A percentile compares a stretch with the other conserved stretches of the same genome.
Conservation (phyloP, 2,888 invertebrate genomes). For the Tetramorium bicarinatum region DNA sequence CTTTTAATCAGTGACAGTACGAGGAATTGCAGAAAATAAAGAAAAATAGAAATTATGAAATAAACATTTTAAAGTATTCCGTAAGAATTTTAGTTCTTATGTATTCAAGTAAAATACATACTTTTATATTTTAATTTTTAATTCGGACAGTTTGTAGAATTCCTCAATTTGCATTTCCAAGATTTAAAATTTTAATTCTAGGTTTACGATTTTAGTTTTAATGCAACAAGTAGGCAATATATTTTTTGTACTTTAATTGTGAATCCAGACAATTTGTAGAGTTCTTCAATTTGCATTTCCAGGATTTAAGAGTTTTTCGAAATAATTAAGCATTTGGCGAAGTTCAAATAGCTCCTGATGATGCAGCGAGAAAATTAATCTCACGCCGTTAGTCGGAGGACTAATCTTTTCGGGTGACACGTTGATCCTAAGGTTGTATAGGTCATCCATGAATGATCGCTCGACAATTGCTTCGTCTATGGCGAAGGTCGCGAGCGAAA, state of each 20-base stretch:
- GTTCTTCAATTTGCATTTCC: background rate
- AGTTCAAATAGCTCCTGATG: slow-evolving; percentile 21
- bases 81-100: background rate
- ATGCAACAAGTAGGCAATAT: background rate
- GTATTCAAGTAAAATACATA: no score
- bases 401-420: slow-evolving; percentile 53
- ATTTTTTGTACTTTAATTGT: background rate
- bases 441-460: slow-evolving; percentile 42
- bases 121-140: no score
- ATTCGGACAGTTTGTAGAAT: no score
- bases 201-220: no score
- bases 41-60: background rate
- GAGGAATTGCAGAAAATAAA: background rate
- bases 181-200: background rate
- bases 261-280: background rate
- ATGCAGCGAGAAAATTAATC: slow-evolving; percentile 42
- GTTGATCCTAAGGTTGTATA: slow-evolving; percentile 35
- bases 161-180: no score
- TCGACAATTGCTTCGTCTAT: slow-evolving; percentile 48
- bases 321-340: background rate
- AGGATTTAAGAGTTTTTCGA: background rate
- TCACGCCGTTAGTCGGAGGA: slow-evolving; percentile 26
- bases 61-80: background rate
- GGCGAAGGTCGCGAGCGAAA: slow-evolving; percentile 46
- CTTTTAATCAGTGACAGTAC: background rate